Base-by-base conservation (phyloP, 2,113 vertebrate species). In the Phrynosoma blainvillii region DNA sequence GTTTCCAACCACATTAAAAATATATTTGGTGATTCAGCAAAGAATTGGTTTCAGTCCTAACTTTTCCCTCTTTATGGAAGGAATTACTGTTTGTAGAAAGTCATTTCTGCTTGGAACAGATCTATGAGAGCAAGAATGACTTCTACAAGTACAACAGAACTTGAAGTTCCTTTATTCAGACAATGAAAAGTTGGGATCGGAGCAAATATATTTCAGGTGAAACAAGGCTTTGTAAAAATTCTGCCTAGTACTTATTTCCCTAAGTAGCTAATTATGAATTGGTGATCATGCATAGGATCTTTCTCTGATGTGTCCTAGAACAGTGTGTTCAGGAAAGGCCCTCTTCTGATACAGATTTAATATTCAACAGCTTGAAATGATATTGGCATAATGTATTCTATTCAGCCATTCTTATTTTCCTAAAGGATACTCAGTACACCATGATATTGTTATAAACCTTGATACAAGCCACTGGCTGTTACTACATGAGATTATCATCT, bases 401-500 rank as follows among this genome's bases (percentile, higher is more conserved):
- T 73, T 89, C 65, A 8, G 23, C 1, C 10, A 74, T 13, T 78
- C n/a, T 1, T 47, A 7, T 80, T 82, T 82, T 21, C 14, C 14
- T 1, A 0, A 71, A 7, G 32, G 68, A 84, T 65, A 0, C 56
- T 81, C 9, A 68, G 30, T 54, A 56, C 11, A n/a, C 0, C 74
- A 10, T 10, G 52, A 62, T 62, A 62, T 62, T 62, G 59, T 62
- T 62, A 4, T 77, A 8, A 54, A 0, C 0, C 13, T 0, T 25
- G 40, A 14, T 82, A 18, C 25, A 89, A 1, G 20, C 9, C 52
- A 42, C 32, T 21, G 85, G 52, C 59, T 52, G 0, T 25, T 30
- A 54, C 66, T 88, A 1, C 30, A 4, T 90, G 59, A 88, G 30
- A 91, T 90, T 79, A 74, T 21, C 68, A 0, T 1, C 2, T 23